Evolutionary conservation across 92 coral and sea anemone species (phyloP), one percentile per base, ranked within the genome.

Genomic region (Phenganax stokvisi): DNA sequence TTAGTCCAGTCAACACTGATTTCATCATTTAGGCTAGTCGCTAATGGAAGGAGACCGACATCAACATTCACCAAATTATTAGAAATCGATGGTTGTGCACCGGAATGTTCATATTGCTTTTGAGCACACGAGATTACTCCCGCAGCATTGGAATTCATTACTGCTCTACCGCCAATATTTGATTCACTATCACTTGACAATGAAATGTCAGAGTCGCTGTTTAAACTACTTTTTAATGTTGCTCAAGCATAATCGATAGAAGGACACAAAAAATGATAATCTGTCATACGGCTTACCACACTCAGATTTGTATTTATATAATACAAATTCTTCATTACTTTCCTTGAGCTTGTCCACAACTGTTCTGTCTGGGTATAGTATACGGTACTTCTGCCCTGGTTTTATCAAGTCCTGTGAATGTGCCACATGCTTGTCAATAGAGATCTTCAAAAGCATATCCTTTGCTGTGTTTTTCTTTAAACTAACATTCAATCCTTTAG

Each of bases 241-340:
- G 85, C 61, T 37, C 65, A 82, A 61, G 81, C 12, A 77, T 77
- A 83, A 28, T 87, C 89, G 53, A 84, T 72, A 61, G 61, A 37
- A 61, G 67, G 80, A 79, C 89, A 87, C 72, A 84, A 72, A 56
- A 75, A 87, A 87, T 59, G 81, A 68, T 30, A 87, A 12, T 86
- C 87, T 83, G 62, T 87, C 81, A 56, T 73, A 87, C 44, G 84
- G 83, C 72, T 87, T 87, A 31, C 87, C 87, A 57, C 87, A 87
- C 77, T 87, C 83, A 47, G 78, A 66, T 75, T 80, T 87, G 78
- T 84, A 87, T 57, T 87, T 87, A 68, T 79, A 73, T 51, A 87
- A 63, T 44, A 60, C 82, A 75, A 82, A 86, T 8, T 76, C 73
- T 63, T 86, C 89, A 55, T 80, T 60, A 75, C 83, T 75, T 82